Percentiles rank a stretch among this genome's conserved stretches.
Evolutionary conservation across 2,888 invertebrate species (phyloP).

Genomic region (Ennomos erosarius): DNA sequence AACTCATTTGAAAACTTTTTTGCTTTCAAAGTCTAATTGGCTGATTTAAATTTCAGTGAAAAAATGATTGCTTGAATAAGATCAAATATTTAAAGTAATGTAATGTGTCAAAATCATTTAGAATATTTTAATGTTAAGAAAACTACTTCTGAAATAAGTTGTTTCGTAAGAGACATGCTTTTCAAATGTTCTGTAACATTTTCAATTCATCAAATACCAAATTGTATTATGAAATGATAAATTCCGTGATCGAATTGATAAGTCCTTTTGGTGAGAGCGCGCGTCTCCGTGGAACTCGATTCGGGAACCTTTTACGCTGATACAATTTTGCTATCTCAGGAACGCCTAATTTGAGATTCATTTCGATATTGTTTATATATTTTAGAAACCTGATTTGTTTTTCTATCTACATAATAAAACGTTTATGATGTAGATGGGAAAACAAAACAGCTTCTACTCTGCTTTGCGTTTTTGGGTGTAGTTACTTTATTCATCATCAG

Average conservation of each 20-base stretch:
- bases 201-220: slow-evolving; percentile 9
- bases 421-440: too few species aligned
- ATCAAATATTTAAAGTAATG: too few species aligned
- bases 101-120: too few species aligned
- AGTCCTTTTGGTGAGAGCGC: slow-evolving; percentile 2
- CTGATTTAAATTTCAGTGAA: too few species aligned
- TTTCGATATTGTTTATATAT: slow-evolving; percentile 16
- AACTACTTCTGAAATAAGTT: neutral
- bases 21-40: too few species aligned
- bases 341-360: slow-evolving; percentile 23
- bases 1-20: too few species aligned
- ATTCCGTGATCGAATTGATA: slow-evolving; percentile 13
- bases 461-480: too few species aligned
- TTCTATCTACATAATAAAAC: neutral
- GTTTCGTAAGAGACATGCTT: neutral
- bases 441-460: too few species aligned
- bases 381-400: slow-evolving; percentile 6
- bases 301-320: slow-evolving; percentile 20
- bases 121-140: too few species aligned
- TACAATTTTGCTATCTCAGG: slow-evolving; percentile 24
- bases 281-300: slow-evolving; percentile 1
- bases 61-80: too few species aligned
- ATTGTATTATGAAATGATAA: slow-evolving; percentile 12
- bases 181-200: slow-evolving; percentile 11
- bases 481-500: too few species aligned